Evolutionary conservation across 2,113 vertebrate species (phyloP).

Genomic region (Ia io): DNA sequence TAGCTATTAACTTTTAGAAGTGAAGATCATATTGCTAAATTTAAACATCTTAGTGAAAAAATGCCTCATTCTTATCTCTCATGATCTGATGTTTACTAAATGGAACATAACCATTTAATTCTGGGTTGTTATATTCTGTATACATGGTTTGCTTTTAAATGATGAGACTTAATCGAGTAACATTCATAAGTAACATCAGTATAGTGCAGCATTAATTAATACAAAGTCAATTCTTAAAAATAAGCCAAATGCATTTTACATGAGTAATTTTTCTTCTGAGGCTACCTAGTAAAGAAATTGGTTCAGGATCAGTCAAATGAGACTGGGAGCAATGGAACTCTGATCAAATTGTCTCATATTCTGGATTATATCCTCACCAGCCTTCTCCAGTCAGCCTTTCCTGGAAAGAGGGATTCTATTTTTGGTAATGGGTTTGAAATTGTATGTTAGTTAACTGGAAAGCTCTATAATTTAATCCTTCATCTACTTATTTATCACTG

Average conservation of each 20-base stretch:
- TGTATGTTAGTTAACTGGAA: neutral
- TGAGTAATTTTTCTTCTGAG: neutral
- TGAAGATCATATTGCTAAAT: neutral
- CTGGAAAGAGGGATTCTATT: neutral
- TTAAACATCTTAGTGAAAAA: neutral
- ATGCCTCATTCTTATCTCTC: neutral
- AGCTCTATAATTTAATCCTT: neutral
- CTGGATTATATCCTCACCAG: neutral
- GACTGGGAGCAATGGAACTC: neutral
- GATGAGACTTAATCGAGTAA: neutral
- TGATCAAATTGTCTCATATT: neutral
- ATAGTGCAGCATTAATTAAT: neutral
- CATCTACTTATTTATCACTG: neutral
- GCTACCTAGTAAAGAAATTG: neutral
- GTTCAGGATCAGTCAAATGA: neutral
- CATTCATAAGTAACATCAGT: neutral
- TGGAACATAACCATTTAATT: neutral
- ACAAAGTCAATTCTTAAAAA: neutral
- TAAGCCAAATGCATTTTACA: neutral
- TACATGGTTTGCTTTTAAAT: slow-evolving; percentile 11
- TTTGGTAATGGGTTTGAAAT: neutral
- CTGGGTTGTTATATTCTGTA: neutral
- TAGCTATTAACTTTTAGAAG: neutral
- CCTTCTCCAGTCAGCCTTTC: neutral
- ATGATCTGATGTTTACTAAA: neutral